These are phyloP conservation scores for Temnopleurus reevesii DNA, from an alignment of 53 echinoderm and acorn worm species.

Conservation along the genomic window DNA sequence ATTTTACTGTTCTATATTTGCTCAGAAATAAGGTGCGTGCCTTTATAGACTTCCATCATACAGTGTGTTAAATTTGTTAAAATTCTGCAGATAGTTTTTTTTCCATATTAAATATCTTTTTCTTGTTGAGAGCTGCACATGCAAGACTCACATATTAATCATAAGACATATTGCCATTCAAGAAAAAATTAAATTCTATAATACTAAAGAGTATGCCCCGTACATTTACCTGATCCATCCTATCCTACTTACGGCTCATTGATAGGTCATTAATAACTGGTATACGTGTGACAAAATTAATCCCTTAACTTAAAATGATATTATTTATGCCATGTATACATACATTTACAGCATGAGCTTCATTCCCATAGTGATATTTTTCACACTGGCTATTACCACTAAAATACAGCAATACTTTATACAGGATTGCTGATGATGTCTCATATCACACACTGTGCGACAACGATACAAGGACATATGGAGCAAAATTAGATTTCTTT, in stretches of 20 bases:
- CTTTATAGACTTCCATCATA: too few relatives aligned
- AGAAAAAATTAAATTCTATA: too few relatives aligned
- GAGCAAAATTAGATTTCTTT: background rate
- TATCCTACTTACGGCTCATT: background rate
- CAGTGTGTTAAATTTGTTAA: too few relatives aligned
- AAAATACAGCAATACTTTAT: background rate
- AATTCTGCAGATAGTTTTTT: too few relatives aligned
- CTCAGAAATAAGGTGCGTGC: too few relatives aligned
- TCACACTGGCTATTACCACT: background rate
- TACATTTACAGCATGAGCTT: background rate
- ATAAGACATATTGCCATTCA: too few relatives aligned
- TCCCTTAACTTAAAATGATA: background rate
- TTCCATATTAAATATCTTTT: too few relatives aligned
- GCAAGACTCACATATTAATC: too few relatives aligned
- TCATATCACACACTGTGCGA: background rate
- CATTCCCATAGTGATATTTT: background rate
- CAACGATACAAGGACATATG: background rate
- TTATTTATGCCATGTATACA: slow-evolving; percentile 3
- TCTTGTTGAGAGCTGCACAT: too few relatives aligned
- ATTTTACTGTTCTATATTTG: too few relatives aligned
- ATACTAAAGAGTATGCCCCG: background rate
- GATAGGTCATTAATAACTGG: background rate
- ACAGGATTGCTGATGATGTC: background rate
- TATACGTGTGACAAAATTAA: background rate
- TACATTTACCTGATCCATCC: background rate